Base-by-base conservation (phyloP, 2,797 vertebrate genomes). In the Apogon hyalosoma region DNA sequence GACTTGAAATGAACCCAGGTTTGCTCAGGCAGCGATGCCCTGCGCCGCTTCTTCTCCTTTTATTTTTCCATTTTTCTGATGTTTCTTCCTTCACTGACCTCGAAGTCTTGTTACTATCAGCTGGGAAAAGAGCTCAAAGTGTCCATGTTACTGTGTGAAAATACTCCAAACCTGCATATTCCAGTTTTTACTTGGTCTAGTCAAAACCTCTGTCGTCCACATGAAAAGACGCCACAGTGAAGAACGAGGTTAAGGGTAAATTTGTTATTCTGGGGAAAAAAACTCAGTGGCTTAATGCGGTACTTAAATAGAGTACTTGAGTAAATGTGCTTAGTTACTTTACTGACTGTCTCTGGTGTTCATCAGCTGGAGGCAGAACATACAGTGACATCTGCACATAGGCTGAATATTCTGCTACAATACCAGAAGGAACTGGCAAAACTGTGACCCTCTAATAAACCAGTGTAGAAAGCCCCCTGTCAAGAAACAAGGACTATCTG, bases 1-100 rank as follows among this genome's bases (percentile, higher is more conserved):
- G 95, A 95, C 95, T 97, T 95, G 95, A 94, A 98, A 93, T 96
- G 96, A 95, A 95, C 95, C 93, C 93, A 86, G 85, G 63, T 74
- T 84, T 79, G 82, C 75, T 80, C 77, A 66, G 80, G 82, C 76
- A 6, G 21, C 43, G 73, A 69, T 50, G 46, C 73, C 57, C 62
- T 21, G 65, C 39, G 58, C 78, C 80, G 75, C 82, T 80, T 77
- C 67, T 57, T 61, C 77, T 68, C 24, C 86, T 78, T 80, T 78
- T 73, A 65, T 76, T 58, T 54, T 39, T 48, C 67, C 38, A 73
- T 72, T 84, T 77, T 74, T 68, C 56, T 85, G 67, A 56, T 50
- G 45, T 58, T 73, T 69, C 63, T 46, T 63, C 40, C 8, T 40
- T 53, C 36, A 9, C 50, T 64, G 85, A 79, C 76, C 80, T 69